A percentile compares a stretch with the other conserved stretches of the same genome.
These are phyloP conservation scores for Arion vulgaris DNA, from an alignment of 1,140 invertebrate genomes.

Conservation along the genomic window DNA sequence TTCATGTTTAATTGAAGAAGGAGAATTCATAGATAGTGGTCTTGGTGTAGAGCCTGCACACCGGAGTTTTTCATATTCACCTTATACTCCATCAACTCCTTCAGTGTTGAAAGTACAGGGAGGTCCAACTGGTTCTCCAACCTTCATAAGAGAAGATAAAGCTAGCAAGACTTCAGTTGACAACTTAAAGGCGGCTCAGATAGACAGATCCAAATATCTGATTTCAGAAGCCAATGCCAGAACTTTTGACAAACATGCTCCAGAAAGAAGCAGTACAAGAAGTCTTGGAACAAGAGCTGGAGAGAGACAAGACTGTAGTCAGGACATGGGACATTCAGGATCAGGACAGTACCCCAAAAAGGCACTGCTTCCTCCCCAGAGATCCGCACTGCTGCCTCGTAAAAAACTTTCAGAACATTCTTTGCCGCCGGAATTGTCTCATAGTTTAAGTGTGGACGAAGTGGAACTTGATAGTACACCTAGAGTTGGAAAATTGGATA, in stretches of 20 bases:
- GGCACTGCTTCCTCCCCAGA: constrained; percentile 61
- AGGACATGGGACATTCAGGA: constrained; percentile 50
- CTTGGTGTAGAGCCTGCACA: not conserved
- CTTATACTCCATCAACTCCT: not conserved
- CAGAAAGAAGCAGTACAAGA: constrained; percentile 55
- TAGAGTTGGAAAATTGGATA: constrained; percentile 81
- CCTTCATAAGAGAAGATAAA: constrained; percentile 45
- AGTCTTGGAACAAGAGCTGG: constrained; percentile 36
- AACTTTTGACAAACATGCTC: constrained; percentile 44
- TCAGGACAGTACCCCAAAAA: constrained; percentile 61
- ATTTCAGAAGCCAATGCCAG: constrained; percentile 59
- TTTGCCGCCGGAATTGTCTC: constrained; percentile 21
- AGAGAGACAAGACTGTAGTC: constrained; percentile 23
- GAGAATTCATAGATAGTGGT: constrained; percentile 39
- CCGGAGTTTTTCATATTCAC: not conserved
- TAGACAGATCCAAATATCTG: constrained; percentile 67
- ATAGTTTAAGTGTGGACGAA: constrained; percentile 38
- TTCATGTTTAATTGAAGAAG: constrained; percentile 47
- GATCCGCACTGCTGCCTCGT: constrained; percentile 49
- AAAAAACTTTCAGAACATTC: constrained; percentile 53
- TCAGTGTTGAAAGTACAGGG: constrained; percentile 25
- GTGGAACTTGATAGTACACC: constrained; percentile 22
- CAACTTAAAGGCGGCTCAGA: constrained; percentile 62
- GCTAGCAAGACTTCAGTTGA: constrained; percentile 57
- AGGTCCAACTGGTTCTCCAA: constrained; percentile 45